Evolutionary conservation across 2,113 vertebrate species (phyloP).

Genomic region (Cryptomyrus ogoouensis): DNA sequence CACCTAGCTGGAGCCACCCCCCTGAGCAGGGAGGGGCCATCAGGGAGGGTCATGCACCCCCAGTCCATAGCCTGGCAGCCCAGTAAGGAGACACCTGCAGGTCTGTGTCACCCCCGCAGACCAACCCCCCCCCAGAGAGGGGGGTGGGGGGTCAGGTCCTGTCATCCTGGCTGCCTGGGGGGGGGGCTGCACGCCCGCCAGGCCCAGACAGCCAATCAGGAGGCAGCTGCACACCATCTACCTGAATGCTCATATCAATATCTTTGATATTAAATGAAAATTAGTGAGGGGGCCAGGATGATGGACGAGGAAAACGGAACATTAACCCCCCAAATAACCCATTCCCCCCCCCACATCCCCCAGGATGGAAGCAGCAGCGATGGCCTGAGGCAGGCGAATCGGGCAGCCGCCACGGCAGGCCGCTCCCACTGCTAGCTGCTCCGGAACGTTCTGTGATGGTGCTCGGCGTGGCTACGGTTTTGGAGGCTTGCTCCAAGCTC

Average conservation of each 20-base stretch:
- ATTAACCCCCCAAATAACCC: background rate
- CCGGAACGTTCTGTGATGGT: background rate
- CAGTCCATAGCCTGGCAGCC: background rate
- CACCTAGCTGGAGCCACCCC: background rate
- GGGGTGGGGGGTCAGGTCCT: background rate
- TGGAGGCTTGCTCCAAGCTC: background rate
- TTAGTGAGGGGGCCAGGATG: background rate
- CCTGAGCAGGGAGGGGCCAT: background rate
- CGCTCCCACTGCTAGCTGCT: background rate
- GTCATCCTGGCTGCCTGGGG: background rate
- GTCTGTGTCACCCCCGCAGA: background rate
- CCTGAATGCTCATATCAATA: background rate
- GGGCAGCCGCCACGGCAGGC: background rate
- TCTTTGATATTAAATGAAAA: background rate
- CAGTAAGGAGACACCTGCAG: background rate
- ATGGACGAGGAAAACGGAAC: background rate
- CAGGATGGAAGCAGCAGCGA: background rate
- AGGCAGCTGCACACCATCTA: background rate
- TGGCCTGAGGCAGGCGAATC: background rate
- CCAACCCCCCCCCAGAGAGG: background rate
- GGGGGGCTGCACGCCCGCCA: background rate
- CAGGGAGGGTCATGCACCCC: background rate
- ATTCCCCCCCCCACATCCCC: background rate
- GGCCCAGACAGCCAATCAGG: background rate
- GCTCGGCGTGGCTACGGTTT: background rate